These are phyloP conservation scores for Octonoba sinensis DNA, from an alignment of 2,888 invertebrate species.

Conservation along the genomic window DNA sequence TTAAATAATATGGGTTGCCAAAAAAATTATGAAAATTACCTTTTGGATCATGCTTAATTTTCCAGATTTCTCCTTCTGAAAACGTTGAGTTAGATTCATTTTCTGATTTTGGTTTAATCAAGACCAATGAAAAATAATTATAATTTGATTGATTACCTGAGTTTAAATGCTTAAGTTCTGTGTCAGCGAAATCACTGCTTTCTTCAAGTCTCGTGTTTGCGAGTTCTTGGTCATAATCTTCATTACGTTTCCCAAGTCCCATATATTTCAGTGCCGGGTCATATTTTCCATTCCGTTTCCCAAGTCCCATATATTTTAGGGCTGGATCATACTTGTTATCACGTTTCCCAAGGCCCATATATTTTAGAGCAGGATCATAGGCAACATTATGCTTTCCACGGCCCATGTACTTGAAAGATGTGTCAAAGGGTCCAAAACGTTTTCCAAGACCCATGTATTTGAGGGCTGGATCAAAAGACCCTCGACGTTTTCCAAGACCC, in stretches of 20 bases:
- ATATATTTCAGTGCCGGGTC: slow-evolving; percentile 48
- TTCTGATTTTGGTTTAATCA: too few relatives aligned
- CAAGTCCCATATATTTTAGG: slow-evolving; percentile 19
- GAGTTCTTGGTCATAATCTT: slow-evolving; percentile 1
- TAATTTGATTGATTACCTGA: background rate
- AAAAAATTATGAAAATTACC: too few relatives aligned
- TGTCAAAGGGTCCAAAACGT: background rate
- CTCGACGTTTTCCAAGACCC: slow-evolving; percentile 33
- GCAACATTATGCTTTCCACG: background rate
- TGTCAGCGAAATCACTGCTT: background rate
- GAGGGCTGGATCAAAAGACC: slow-evolving; percentile 15
- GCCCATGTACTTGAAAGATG: slow-evolving; percentile 16
- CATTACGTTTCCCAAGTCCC: slow-evolving; percentile 38
- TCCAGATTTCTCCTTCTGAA: too few relatives aligned
- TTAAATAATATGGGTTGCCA: too few relatives aligned
- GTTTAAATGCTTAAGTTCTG: background rate
- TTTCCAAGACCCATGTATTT: slow-evolving; percentile 48
- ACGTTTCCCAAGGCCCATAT: slow-evolving; percentile 17
- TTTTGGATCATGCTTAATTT: too few relatives aligned
- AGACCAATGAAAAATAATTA: background rate
- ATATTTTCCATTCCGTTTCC: slow-evolving; percentile 13
- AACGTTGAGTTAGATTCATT: too few relatives aligned
- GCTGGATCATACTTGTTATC: slow-evolving; percentile 13
- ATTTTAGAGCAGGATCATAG: slow-evolving; percentile 19
- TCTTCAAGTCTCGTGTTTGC: slow-evolving; percentile 2